phyloP scores from a whole-genome alignment of 2,113 vertebrate genomes.

The Ardeotis arabs region DNA sequence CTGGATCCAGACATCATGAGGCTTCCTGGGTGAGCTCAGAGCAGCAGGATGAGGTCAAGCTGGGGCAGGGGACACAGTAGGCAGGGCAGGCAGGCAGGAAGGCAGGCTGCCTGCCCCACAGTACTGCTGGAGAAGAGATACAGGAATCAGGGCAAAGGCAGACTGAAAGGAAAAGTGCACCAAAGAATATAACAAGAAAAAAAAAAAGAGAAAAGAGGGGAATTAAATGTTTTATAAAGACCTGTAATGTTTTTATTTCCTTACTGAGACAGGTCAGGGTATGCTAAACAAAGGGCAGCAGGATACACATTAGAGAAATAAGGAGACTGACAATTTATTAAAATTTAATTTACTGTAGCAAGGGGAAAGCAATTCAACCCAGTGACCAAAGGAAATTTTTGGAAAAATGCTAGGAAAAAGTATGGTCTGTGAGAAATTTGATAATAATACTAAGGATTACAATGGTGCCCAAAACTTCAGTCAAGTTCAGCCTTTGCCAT shows the following conservation, averaged over 20 bases:
- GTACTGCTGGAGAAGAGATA: background rate
- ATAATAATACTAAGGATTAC: background rate
- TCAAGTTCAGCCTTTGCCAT: background rate
- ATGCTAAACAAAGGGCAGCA: background rate
- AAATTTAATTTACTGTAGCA: background rate
- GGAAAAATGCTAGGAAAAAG: background rate
- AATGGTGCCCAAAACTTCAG: background rate
- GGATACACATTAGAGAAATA: background rate
- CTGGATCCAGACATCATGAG: background rate
- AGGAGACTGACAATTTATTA: background rate
- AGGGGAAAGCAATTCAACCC: background rate
- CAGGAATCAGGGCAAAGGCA: background rate
- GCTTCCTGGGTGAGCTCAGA: background rate
- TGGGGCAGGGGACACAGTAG: background rate
- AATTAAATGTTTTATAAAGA: background rate
- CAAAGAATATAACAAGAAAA: background rate
- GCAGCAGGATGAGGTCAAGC: fast-evolving
- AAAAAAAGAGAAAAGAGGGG: background rate
- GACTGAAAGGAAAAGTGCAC: background rate
- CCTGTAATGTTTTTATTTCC: background rate
- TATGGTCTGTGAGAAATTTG: background rate
- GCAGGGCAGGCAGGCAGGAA: background rate
- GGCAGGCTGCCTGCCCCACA: background rate
- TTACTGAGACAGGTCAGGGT: background rate
- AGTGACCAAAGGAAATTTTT: background rate